Evolutionary conservation across 2,888 invertebrate genomes (phyloP).

Genomic region (Agrochola circellaris): DNA sequence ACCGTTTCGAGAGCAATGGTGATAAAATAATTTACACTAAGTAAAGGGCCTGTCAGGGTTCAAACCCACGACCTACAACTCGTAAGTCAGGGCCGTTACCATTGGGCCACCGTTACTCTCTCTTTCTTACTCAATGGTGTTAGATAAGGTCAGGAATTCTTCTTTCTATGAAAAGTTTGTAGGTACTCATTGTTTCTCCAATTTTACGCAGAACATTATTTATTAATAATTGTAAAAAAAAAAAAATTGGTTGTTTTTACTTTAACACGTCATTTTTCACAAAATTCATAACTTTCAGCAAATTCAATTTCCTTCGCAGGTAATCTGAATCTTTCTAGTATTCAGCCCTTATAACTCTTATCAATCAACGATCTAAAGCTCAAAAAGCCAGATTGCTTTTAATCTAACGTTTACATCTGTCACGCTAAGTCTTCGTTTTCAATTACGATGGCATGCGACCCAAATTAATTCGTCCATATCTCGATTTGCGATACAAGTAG

Average conservation of each 20-base stretch:
- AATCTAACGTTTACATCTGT: conserved; percentile 77
- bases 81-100: too few relatives aligned
- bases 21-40: too few relatives aligned
- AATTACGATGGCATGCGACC: conserved; percentile 84
- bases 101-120: too few relatives aligned
- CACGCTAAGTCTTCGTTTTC: conserved; percentile 83
- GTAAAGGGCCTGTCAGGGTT: too few relatives aligned
- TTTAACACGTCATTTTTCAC: background rate
- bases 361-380: conserved; percentile 56
- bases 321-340: conserved; percentile 8
- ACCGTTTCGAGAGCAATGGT: too few relatives aligned
- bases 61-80: too few relatives aligned
- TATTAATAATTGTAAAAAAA: background rate
- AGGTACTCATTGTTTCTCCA: background rate
- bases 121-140: background rate
- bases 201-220: too few relatives aligned
- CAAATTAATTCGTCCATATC: conserved; percentile 87
- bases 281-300: conserved; percentile 1
- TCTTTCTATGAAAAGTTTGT: conserved; percentile 8
- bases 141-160: background rate
- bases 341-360: conserved; percentile 26
- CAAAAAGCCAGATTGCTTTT: conserved; percentile 65
- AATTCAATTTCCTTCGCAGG: conserved; percentile 35
- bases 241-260: too few relatives aligned
- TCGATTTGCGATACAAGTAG: conserved; percentile 84